These are phyloP conservation scores for Clupea harengus DNA, from an alignment of 2,113 vertebrate genomes.

Conservation along the genomic window DNA sequence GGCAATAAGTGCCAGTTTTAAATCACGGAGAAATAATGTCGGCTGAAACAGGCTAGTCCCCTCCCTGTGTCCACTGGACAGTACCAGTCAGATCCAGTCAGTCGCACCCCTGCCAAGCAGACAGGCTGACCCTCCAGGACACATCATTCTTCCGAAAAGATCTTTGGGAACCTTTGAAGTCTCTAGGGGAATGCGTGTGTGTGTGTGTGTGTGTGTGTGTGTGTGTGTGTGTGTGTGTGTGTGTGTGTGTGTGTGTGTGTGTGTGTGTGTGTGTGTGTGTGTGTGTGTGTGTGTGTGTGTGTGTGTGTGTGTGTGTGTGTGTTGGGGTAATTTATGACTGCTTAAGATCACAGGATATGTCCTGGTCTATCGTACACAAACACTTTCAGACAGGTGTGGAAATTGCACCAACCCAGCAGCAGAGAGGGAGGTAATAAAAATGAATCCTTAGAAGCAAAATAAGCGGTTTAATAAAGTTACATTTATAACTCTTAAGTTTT, in stretches of 20 bases:
- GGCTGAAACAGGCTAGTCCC: background rate
- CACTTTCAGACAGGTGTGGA: background rate
- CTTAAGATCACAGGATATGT: background rate
- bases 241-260: background rate
- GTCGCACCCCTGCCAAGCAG: slow-evolving; percentile 49
- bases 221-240: slow-evolving; percentile 6
- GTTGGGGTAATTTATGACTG: background rate
- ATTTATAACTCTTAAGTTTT: no score
- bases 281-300: background rate
- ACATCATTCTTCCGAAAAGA: slow-evolving; percentile 7
- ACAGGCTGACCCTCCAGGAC: slow-evolving; percentile 18
- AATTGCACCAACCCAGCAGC: background rate
- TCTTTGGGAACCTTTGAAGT: background rate
- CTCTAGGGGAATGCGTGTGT: background rate
- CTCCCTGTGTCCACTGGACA: slow-evolving; percentile 22
- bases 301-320: background rate
- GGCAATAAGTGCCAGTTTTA: slow-evolving; percentile 8
- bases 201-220: background rate
- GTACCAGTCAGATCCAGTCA: slow-evolving; percentile 33
- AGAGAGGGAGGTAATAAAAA: background rate
- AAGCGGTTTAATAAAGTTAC: background rate
- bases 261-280: background rate
- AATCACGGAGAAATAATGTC: slow-evolving; percentile 26
- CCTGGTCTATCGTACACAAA: background rate
- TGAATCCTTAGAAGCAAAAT: background rate